Base-by-base conservation (phyloP, 2,113 vertebrate genomes). In the Pelusios castaneus region DNA sequence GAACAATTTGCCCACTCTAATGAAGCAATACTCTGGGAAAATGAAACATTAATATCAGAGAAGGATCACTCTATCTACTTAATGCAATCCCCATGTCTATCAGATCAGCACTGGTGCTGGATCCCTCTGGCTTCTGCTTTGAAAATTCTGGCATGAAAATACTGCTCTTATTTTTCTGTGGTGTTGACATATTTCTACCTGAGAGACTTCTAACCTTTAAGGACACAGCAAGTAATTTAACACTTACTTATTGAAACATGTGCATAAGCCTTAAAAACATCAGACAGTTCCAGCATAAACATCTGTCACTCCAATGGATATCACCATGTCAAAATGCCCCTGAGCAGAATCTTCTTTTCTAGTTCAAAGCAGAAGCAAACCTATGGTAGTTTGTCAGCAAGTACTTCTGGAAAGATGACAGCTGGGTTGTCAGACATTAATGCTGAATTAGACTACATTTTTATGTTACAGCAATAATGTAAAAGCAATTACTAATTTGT, bases 401-500 rank as follows among this genome's bases (percentile, higher is more conserved):
- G 92, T 97, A 96, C 96, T 96, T 97, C 89, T 96, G 95, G 96
- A 96, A 93, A 95, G 86, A 85, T 95, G 96, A 97, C 96, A 97
- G 95, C 96, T 95, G 95, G 89, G 95, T 88, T 97, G 96, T 96
- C 96, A 97, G 96, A 89, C 91, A 91, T 91, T 96, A 95, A 90
- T 96, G 93, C 92, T 92, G 96, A 96, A 95, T 95, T 95, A 96
- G 91, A 94, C 92, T 92, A 92, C 41, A 70, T 92, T 95, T 97
- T 92, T 95, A 91, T 90, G 90, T 92, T 95, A 95, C 93, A 91
- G 92, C 80, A 97, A 91, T 97, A 91, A 94, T 82, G 89, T 80
- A 96, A 92, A 96, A 96, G 96, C 87, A 90, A 93, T 97, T 97
- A 95, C 96, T 95, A 90, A 81, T 95, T 80, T 95, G 95, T 97